phyloP scores from a whole-genome alignment of 2,797 vertebrate species.

The Stomatorhinus walkeri region DNA sequence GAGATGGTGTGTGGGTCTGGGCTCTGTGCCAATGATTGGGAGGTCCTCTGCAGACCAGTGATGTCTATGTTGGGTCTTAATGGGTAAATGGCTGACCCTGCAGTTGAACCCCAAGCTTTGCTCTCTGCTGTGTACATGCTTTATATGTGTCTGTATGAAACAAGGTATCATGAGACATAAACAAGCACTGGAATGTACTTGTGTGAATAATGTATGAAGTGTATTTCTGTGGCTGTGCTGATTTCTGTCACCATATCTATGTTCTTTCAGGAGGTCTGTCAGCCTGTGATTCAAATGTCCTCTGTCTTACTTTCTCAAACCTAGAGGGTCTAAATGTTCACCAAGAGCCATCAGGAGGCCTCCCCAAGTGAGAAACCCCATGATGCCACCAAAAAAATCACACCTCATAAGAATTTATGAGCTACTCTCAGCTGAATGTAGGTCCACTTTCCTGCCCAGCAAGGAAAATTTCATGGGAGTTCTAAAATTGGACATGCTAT shows the following conservation, averaged over 20 bases:
- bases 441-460: constrained; percentile 19
- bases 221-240: not conserved
- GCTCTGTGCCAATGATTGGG: not conserved
- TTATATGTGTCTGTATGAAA: not conserved
- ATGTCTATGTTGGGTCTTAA: not conserved
- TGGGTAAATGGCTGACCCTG: not conserved
- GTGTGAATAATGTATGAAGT: not conserved
- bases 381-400: not conserved
- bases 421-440: not conserved
- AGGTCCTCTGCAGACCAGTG: not conserved
- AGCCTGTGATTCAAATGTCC: not conserved
- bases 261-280: not conserved
- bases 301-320: not conserved
- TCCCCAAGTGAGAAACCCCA: not conserved
- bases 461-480: constrained; percentile 27
- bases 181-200: not conserved
- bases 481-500: constrained; percentile 36
- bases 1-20: not conserved
- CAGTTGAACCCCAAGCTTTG: not conserved
- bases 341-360: not conserved
- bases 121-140: not conserved
- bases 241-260: not conserved
- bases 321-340: not conserved
- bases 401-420: not conserved
- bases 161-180: not conserved